phyloP scores from a whole-genome alignment of 2,113 vertebrate genomes.

The Saccopteryx leptura region DNA sequence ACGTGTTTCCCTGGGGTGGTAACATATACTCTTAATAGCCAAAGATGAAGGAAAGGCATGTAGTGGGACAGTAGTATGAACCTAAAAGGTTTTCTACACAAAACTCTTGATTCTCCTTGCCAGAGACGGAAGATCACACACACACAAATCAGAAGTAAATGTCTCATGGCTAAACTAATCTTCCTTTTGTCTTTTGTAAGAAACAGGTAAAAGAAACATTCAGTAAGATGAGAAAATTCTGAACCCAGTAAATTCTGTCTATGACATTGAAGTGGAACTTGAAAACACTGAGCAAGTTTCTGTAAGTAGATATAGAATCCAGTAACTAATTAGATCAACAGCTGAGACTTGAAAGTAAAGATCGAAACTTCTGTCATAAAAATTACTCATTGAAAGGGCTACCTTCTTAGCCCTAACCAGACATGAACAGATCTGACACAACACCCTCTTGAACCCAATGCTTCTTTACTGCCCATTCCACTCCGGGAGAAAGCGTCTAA shows the following conservation, averaged over 20 bases:
- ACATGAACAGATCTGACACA: background rate
- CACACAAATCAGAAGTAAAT: background rate
- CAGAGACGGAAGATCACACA: background rate
- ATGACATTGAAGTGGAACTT: background rate
- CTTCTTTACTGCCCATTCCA: background rate
- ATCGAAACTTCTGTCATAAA: background rate
- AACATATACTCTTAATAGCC: background rate
- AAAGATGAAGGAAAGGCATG: background rate
- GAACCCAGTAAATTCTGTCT: background rate
- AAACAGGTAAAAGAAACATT: constrained; percentile 16
- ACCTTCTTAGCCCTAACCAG: constrained; percentile 39
- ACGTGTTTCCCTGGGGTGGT: background rate
- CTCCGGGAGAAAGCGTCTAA: background rate
- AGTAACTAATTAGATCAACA: constrained; percentile 29
- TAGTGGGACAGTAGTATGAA: background rate
- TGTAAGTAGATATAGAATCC: constrained; percentile 4
- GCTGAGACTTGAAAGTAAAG: background rate
- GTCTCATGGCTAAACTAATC: constrained; percentile 12
- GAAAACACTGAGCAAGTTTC: constrained; percentile 32
- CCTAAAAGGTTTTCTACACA: background rate
- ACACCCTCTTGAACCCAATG: background rate
- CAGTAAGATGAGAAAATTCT: background rate
- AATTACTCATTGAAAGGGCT: background rate
- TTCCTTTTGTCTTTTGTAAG: background rate
- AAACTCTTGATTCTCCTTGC: background rate